Conservation (phyloP, 2,888 invertebrate species). For the Mesorhabditis spiculigera region DNA sequence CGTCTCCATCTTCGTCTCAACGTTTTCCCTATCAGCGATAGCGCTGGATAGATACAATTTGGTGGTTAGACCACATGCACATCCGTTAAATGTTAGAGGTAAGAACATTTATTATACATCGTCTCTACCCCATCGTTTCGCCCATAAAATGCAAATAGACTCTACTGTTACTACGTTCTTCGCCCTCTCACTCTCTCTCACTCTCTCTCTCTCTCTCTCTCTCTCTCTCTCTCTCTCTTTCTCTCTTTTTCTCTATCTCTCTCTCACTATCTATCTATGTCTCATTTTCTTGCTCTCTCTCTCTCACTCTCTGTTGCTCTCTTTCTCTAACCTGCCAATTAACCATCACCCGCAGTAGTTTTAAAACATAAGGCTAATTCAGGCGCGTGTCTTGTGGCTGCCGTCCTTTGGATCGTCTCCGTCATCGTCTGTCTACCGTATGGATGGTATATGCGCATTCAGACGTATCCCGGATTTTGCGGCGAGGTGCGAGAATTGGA, state of each 20-base stretch:
- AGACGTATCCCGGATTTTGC: slow-evolving; percentile 57
- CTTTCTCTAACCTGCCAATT: too few species aligned
- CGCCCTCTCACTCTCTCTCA: not conserved
- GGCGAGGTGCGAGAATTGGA: slow-evolving; percentile 28
- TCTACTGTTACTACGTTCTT: slow-evolving; percentile 3
- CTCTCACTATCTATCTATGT: too few species aligned
- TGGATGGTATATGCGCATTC: slow-evolving; percentile 72
- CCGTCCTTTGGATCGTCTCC: slow-evolving; percentile 66
- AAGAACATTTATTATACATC: too few species aligned
- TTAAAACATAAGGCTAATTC: too few species aligned
- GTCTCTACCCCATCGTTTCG: too few species aligned
- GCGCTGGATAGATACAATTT: slow-evolving; percentile 75
- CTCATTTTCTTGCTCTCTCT: too few species aligned
- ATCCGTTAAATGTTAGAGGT: slow-evolving; percentile 37
- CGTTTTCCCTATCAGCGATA: slow-evolving; percentile 89
- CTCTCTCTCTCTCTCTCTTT: not conserved
- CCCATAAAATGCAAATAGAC: slow-evolving; percentile 14
- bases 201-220: slow-evolving; percentile 4
- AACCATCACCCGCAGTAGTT: too few species aligned
- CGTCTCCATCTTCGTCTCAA: slow-evolving; percentile 92
- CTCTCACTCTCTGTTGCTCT: too few species aligned
- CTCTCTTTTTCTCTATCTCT: not conserved
- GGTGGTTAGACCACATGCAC: slow-evolving; percentile 59
- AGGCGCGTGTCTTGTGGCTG: slow-evolving; percentile 59
- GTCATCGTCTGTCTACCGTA: slow-evolving; percentile 82